Conservation (phyloP, 1,140 invertebrate genomes). For the Heliconius melpomene region DNA sequence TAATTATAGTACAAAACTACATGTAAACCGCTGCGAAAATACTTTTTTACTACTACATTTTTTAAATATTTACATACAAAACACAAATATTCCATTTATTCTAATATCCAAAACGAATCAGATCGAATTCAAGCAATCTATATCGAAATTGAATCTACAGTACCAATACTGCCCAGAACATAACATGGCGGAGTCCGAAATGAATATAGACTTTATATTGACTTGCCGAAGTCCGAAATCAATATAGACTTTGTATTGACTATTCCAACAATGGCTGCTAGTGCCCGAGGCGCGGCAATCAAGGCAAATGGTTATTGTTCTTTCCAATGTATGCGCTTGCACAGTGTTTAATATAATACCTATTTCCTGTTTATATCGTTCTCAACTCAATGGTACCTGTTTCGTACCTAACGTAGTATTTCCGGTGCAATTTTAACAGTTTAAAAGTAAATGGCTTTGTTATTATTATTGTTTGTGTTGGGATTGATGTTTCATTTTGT, state of each 20-base stretch:
- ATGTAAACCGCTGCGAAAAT: no score
- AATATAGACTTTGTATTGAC: constrained; percentile 47
- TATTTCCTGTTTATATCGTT: constrained; percentile 45
- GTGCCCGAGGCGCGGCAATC: constrained; percentile 48
- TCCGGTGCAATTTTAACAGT: constrained; percentile 26
- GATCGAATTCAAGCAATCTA: constrained; percentile 10
- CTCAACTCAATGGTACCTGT: constrained; percentile 17
- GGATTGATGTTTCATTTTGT: constrained; percentile 5
- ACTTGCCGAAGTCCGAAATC: constrained; percentile 53
- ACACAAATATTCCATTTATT: neutral
- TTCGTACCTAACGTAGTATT: constrained; percentile 10
- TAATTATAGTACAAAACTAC: no score
- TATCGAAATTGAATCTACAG: constrained; percentile 38
- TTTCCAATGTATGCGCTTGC: constrained; percentile 53
- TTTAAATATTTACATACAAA: neutral
- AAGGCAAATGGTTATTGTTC: constrained; percentile 61
- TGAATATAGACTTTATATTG: constrained; percentile 49
- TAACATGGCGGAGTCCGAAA: constrained; percentile 51
- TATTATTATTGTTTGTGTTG: neutral
- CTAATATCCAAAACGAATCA: neutral
- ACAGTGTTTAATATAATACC: constrained; percentile 52
- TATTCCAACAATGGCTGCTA: constrained; percentile 41
- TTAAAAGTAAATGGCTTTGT: constrained; percentile 15
- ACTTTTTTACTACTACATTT: no score
- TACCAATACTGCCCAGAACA: constrained; percentile 26